Conservation (phyloP, 2,113 vertebrate species). For the Brachypodius melanocephalos region DNA sequence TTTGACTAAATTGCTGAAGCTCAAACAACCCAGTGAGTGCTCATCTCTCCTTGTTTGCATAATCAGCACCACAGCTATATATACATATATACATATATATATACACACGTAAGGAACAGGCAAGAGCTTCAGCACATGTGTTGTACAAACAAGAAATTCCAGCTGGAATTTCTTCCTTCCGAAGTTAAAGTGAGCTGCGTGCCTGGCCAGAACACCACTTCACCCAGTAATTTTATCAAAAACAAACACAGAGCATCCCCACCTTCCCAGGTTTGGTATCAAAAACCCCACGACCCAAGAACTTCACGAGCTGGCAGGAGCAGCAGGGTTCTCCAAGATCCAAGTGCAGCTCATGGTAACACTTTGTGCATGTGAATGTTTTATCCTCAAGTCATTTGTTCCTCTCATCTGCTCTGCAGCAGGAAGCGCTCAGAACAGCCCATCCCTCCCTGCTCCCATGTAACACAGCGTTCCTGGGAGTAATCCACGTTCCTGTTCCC, state of each 20-base stretch:
- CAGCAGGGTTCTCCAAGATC: not conserved
- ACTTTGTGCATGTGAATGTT: not conserved
- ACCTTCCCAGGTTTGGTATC: not conserved
- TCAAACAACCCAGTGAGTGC: not conserved
- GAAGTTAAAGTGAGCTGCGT: not conserved
- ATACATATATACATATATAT: fast-evolving
- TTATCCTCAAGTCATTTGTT: not conserved
- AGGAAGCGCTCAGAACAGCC: not conserved
- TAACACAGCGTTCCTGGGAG: not conserved
- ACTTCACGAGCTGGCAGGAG: not conserved
- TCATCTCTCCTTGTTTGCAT: not conserved
- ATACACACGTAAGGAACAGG: not conserved
- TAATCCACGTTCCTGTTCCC: not conserved
- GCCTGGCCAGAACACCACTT: not conserved
- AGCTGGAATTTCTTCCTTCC: not conserved
- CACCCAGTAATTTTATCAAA: not conserved
- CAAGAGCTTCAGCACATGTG: not conserved
- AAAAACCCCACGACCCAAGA: not conserved
- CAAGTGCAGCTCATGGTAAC: not conserved
- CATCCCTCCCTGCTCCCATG: not conserved
- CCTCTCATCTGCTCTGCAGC: not conserved
- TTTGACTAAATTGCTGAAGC: not conserved
- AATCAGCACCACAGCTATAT: not conserved
- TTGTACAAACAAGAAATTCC: not conserved
- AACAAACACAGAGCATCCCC: not conserved